Evolutionary conservation across 1,140 invertebrate species (phyloP).

Genomic region (Zaprionus ornatus): DNA sequence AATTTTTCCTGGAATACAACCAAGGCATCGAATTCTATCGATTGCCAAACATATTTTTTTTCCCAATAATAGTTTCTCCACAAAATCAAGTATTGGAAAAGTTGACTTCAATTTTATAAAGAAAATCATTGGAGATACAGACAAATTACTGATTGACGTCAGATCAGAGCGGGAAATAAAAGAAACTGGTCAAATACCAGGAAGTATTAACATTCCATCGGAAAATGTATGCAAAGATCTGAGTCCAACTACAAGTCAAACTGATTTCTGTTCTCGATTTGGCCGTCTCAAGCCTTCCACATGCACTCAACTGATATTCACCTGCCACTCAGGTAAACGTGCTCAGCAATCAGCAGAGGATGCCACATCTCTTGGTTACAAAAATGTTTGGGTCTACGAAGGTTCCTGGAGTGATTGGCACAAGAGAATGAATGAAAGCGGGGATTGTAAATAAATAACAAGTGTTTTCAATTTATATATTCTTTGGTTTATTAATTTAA

Average conservation of each 20-base stretch:
- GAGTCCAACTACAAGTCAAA: background rate
- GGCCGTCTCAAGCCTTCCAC: conserved; percentile 87
- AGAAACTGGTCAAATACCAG: conserved; percentile 4
- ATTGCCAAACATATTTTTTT: background rate
- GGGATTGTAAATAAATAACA: background rate
- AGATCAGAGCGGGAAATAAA: background rate
- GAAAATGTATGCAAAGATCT: conserved; percentile 4
- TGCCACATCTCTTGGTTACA: conserved; percentile 86
- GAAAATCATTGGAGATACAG: background rate
- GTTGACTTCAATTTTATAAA: conserved; percentile 5
- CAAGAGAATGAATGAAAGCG: conserved; percentile 84
- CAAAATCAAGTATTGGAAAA: background rate
- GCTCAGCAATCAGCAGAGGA: conserved; percentile 86
- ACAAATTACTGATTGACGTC: conserved; percentile 10
- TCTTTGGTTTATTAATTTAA: conserved; percentile 82
- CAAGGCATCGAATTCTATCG: background rate
- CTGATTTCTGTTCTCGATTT: conserved; percentile 2
- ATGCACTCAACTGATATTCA: conserved; percentile 89
- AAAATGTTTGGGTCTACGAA: conserved; percentile 86
- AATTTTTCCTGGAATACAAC: background rate
- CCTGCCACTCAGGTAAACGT: conserved; percentile 87
- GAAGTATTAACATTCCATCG: conserved; percentile 10
- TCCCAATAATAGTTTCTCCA: background rate
- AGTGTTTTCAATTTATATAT: background rate
- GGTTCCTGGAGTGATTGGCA: conserved; percentile 85